These are phyloP conservation scores for Anoplius nigerrimus DNA, from an alignment of 2,888 invertebrate species.

Conservation along the genomic window DNA sequence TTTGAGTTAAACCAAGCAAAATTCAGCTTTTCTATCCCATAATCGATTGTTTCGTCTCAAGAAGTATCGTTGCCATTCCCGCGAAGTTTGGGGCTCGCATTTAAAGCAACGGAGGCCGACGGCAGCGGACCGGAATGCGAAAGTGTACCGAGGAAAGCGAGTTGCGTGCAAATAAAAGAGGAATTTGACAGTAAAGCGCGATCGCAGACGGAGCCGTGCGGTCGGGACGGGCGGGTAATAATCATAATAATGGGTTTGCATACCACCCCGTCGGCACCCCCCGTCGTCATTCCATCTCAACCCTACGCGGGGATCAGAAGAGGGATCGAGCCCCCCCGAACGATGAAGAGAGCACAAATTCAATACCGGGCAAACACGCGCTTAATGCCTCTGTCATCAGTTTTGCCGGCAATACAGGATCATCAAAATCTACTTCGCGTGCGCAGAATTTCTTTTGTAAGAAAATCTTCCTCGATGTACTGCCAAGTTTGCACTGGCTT, in stretches of 20 bases:
- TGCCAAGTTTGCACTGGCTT: too few relatives aligned
- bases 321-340: constrained; percentile 33
- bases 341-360: constrained; percentile 31
- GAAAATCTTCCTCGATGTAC: too few relatives aligned
- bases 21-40: too few relatives aligned
- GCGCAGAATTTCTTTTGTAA: too few relatives aligned
- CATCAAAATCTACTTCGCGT: too few relatives aligned
- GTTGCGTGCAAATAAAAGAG: neutral
- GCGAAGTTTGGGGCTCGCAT: too few relatives aligned
- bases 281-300: constrained; percentile 22
- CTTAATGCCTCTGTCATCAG: constrained; percentile 6
- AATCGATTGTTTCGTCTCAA: too few relatives aligned
- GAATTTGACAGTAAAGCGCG: constrained; percentile 31
- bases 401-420: too few relatives aligned
- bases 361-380: constrained; percentile 52
- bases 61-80: too few relatives aligned
- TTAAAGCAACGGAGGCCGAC: too few relatives aligned
- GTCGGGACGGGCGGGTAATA: constrained; percentile 53
- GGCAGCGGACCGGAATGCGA: constrained; percentile 17
- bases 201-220: constrained; percentile 33
- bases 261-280: constrained; percentile 41
- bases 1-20: too few relatives aligned
- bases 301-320: constrained; percentile 20
- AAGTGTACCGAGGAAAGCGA: constrained; percentile 9
- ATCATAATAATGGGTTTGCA: constrained; percentile 64